Base-by-base conservation (phyloP, 1,140 invertebrate species). In the Drosophila kikkawai region DNA sequence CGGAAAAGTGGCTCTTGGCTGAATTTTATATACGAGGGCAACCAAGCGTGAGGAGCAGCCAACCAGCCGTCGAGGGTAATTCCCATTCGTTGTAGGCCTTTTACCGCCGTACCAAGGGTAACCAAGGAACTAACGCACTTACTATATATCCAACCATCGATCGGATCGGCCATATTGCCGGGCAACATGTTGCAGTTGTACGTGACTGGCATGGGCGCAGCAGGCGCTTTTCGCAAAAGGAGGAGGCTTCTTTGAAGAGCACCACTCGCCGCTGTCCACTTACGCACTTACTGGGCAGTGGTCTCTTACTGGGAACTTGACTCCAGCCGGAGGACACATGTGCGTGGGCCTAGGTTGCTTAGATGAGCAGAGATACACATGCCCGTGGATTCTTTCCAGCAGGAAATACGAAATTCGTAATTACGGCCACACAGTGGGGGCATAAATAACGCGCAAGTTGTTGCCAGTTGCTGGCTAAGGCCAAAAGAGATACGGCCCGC, bases 401-500 rank as follows among this genome's bases (percentile, higher is more conserved):
- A 74, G 70, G 70, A 74, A 74, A 39, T 56, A 73, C 68, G 17
- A 42, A 65, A 80, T 79, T 79, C 70, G 85, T 84, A 88, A 88
- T 85, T 88, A 82, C 84, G 74, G 69, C 77, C 84, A 68, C 84
- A 68, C 83, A 84, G 85, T 88, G 84, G 84, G 84, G 77, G 84
- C 81, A 87, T 88, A 88, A 88, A 88, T 88, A 85, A 88, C 78
- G 85, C 85, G 65, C 58, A 66, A 60, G 59, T 32, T 42, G 57
- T 26, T 29, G 41, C 39, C 8, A 32, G 22, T 47, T 29, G 58
- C 11, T 37, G 19, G 79, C 53, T 37, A 61, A 85, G 85, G 73
- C 84, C 78, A 73, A 70, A 59, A 90, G 84, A 88, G 84, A 85
- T 88, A 88, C 75, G 78, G 84, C 84, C 84, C 84, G 84, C 84